Evolutionary conservation across 1,140 invertebrate species (phyloP).

Genomic region (Prorops nasuta): DNA sequence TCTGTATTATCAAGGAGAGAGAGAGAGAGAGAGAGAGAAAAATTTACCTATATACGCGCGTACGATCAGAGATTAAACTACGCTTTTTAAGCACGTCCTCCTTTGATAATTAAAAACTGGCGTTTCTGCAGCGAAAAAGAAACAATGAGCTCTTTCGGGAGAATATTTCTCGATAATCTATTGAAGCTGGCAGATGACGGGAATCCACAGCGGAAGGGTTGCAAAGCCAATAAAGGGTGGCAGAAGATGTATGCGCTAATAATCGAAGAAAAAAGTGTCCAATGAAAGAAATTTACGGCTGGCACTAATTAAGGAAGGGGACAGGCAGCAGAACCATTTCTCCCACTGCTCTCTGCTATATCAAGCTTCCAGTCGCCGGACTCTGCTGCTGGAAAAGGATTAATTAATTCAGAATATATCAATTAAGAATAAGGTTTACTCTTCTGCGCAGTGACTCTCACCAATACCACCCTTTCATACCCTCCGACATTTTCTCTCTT

Average conservation of each 20-base stretch:
- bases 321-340: conserved; percentile 11
- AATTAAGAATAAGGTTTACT: conserved; percentile 58
- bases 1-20: conserved; percentile 37
- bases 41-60: too few species aligned
- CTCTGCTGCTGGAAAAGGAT: conserved; percentile 44
- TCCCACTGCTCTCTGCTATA: conserved; percentile 23
- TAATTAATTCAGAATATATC: conserved; percentile 60
- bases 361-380: conserved; percentile 15
- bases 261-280: conserved; percentile 57
- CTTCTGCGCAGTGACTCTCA: conserved; percentile 36
- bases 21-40: too few species aligned
- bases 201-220: conserved; percentile 41
- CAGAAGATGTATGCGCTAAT: conserved; percentile 55
- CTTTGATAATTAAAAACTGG: too few species aligned
- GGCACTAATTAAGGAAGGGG: conserved; percentile 55
- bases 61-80: too few species aligned
- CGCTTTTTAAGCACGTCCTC: too few species aligned
- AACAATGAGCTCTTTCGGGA: not conserved
- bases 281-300: conserved; percentile 57
- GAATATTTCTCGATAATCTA: not conserved
- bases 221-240: conserved; percentile 45
- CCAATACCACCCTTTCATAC: not conserved
- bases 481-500: not conserved
- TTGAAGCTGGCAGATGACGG: conserved; percentile 44
- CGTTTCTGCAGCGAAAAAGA: too few species aligned